Conservation (phyloP, 2,797 vertebrate genomes). For the Antrozous pallidus region DNA sequence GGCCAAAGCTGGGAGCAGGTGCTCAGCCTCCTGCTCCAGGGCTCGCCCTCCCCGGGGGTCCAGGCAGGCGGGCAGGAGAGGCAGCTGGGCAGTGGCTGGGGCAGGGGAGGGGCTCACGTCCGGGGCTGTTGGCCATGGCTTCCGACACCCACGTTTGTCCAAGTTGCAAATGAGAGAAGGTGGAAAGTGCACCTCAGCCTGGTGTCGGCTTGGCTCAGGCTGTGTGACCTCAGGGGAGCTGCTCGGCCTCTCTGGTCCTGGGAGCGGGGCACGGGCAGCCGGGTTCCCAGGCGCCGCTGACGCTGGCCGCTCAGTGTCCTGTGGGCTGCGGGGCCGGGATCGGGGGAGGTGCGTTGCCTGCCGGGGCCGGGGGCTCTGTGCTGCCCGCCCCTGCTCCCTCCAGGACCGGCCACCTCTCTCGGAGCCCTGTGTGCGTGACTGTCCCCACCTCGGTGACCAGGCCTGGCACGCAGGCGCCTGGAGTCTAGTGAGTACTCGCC, state of each 20-base stretch:
- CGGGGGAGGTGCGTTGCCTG: slow-evolving; percentile 90
- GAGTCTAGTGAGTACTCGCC: slow-evolving; percentile 89
- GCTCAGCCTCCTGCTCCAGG: background rate
- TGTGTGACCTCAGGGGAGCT: background rate
- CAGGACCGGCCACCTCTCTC: slow-evolving; percentile 81
- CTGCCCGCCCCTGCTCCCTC: slow-evolving; percentile 86
- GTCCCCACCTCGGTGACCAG: slow-evolving; percentile 77
- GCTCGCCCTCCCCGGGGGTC: background rate
- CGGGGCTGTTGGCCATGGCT: background rate
- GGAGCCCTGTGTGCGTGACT: slow-evolving; percentile 86
- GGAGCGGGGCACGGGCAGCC: background rate
- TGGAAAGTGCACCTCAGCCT: background rate
- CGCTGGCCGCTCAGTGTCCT: slow-evolving; percentile 87
- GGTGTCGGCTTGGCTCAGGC: background rate
- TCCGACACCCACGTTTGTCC: fast-evolving
- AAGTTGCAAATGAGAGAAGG: too few species aligned
- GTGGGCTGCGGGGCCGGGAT: slow-evolving; percentile 91
- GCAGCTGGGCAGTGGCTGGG: background rate
- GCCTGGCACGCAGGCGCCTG: slow-evolving; percentile 92
- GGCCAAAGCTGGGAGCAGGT: background rate
- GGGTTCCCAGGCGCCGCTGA: too few species aligned
- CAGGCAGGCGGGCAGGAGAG: background rate
- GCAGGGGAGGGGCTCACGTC: too few species aligned
- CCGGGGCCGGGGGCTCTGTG: slow-evolving; percentile 79
- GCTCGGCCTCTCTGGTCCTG: background rate